Conservation (phyloP, 1,140 invertebrate species). For the Amphibalanus amphitrite region DNA sequence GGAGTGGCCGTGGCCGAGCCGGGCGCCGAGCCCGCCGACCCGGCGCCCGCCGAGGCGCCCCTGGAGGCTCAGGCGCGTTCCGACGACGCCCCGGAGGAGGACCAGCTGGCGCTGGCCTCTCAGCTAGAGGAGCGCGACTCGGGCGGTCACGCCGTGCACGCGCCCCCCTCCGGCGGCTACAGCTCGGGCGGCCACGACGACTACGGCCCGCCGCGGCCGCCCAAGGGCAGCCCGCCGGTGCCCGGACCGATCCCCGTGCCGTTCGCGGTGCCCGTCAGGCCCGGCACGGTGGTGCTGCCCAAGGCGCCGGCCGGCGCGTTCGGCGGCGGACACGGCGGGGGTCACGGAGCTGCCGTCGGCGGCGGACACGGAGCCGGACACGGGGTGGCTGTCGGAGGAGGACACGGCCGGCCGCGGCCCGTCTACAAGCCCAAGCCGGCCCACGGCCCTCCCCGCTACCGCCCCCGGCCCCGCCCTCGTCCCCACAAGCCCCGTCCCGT, state of each 20-base stretch:
- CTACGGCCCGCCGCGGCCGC: not conserved
- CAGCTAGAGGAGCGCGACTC: not conserved
- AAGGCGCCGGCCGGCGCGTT: conserved; percentile 5
- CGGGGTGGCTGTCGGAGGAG: not conserved
- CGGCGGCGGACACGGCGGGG: not conserved
- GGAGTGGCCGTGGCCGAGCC: not conserved
- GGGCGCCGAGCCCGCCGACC: too few relatives aligned
- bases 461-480: not conserved
- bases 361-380: not conserved
- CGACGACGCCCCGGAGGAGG: not conserved
- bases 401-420: not conserved
- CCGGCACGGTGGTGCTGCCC: conserved; percentile 13
- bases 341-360: too few relatives aligned
- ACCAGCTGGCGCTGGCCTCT: not conserved
- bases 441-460: conserved; percentile 5
- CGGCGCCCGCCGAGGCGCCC: too few relatives aligned
- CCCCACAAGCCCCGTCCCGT: not conserved
- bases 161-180: not conserved
- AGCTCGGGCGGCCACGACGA: not conserved
- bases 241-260: conserved; percentile 14
- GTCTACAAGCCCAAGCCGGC: conserved; percentile 9
- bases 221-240: not conserved
- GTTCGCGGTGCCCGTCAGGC: conserved; percentile 13
- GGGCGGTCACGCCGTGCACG: not conserved
- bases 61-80: not conserved